Evolutionary conservation across 2,888 invertebrate genomes (phyloP).

Genomic region (Cantharis rustica): DNA sequence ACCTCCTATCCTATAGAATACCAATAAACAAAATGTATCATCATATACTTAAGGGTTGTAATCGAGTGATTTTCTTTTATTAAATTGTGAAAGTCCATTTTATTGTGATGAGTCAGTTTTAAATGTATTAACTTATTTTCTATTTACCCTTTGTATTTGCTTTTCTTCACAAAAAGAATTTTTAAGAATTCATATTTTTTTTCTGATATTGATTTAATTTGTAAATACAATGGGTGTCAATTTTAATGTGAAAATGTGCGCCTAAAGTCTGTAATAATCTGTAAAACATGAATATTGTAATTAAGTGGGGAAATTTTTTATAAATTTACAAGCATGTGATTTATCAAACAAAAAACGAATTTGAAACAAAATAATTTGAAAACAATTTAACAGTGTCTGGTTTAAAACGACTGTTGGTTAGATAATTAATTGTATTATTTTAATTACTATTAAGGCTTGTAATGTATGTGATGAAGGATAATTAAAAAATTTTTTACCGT

Average conservation of each 20-base stretch:
- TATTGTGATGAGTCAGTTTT: constrained; percentile 17
- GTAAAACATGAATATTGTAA: constrained; percentile 1
- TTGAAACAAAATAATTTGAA: neutral
- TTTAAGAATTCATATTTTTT: constrained; percentile 1
- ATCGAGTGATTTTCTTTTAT: neutral
- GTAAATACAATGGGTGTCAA: constrained; percentile 7
- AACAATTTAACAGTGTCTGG: neutral
- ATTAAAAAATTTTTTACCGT: constrained; percentile 31
- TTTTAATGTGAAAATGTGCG: constrained; percentile 12
- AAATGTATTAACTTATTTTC: constrained; percentile 12
- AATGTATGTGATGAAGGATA: constrained; percentile 29
- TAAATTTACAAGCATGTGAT: neutral
- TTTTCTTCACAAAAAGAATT: neutral
- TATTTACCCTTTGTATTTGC: constrained; percentile 6
- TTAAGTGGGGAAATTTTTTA: neutral
- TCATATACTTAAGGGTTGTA: constrained; percentile 4
- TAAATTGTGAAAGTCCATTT: constrained; percentile 1
- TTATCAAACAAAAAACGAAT: neutral
- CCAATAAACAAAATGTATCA: neutral
- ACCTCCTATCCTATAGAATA: neutral
- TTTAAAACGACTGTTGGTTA: constrained; percentile 11
- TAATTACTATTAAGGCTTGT: constrained; percentile 21
- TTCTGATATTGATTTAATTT: neutral
- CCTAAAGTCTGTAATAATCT: constrained; percentile 3
- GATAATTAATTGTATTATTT: constrained; percentile 18